Percentiles rank a stretch among this genome's conserved stretches.
Evolutionary conservation across 2,797 vertebrate species (phyloP).

Genomic region (Microctenopoma steveboyesi): DNA sequence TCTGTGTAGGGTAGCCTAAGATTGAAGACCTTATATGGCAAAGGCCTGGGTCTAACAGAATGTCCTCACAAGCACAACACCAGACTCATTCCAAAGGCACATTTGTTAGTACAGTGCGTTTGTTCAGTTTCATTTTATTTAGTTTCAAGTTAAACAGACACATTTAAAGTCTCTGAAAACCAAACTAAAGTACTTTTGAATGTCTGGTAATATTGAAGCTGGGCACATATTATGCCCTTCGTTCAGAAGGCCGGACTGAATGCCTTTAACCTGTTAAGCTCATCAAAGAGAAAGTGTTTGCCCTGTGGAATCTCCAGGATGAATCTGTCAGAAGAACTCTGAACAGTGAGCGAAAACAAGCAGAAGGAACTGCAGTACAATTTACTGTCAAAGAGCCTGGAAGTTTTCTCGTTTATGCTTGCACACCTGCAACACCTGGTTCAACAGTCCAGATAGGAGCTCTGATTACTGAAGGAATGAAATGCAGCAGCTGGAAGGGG

Average conservation of each 20-base stretch:
- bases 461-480: constrained; percentile 4
- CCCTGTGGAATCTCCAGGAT: constrained; percentile 9
- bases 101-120: neutral
- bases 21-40: constrained; percentile 74
- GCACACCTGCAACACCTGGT: constrained; percentile 38
- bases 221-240: neutral
- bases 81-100: neutral
- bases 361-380: constrained; percentile 11
- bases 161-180: constrained; percentile 7
- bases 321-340: constrained; percentile 13
- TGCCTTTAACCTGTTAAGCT: constrained; percentile 33
- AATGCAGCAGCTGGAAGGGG: neutral
- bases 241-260: neutral
- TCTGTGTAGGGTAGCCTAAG: constrained; percentile 50
- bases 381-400: constrained; percentile 11
- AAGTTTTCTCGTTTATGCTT: neutral
- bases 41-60: constrained; percentile 40
- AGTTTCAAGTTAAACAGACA: neutral
- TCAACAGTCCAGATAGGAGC: constrained; percentile 7
- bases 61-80: constrained; percentile 48
- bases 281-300: constrained; percentile 15
- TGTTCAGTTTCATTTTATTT: constrained; percentile 1
- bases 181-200: neutral
- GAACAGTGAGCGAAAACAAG: constrained; percentile 9
- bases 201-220: neutral